Base-by-base conservation (phyloP, 1,140 invertebrate genomes). In the Oncopodura yosiiana region DNA sequence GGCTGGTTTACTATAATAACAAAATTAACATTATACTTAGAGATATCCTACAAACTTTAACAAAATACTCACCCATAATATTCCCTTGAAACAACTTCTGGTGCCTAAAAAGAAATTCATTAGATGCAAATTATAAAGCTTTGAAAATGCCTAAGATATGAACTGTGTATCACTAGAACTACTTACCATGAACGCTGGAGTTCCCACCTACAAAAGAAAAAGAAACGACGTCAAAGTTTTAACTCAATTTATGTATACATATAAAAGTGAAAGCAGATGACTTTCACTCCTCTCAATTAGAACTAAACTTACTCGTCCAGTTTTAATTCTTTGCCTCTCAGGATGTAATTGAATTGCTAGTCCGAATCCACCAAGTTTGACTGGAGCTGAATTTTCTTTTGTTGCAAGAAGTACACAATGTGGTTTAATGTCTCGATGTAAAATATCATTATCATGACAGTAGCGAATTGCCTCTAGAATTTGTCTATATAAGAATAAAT, bases 151-250 rank as follows among this genome's bases (percentile, higher is more conserved):
- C n/a, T n/a, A n/a, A n/a, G n/a, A n/a, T n/a, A n/a, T n/a, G n/a
- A n/a, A n/a, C n/a, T n/a, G n/a, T n/a, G n/a, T n/a, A n/a, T n/a
- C n/a, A n/a, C n/a, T n/a, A n/a, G n/a, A n/a, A n/a, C n/a, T n/a
- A n/a, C n/a, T n/a, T n/a, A n/a, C n/a, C 88, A 96, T 96, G 70
- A 93, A 98, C 69, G 93, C 89, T 21, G 92, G 89, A 56, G 89
- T 94, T 39, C 94, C 94, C 43, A 96, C 89, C 87, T 91, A 73
- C 18, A 63, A 65, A 37, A 39, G 42, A 60, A 45, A 53, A 53
- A 49, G 30, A 24, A 29, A 27, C 3, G 0, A 45, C n/a, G n/a
- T 54, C 8, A n/a, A 36, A 42, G 8, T 29, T 16, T 34, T 23
- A 32, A 49, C 5, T 9, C 11, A 32, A 49, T 36, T 6, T 21